Conservation (phyloP, 2,888 invertebrate species). For the Leptopterna dolabrata region DNA sequence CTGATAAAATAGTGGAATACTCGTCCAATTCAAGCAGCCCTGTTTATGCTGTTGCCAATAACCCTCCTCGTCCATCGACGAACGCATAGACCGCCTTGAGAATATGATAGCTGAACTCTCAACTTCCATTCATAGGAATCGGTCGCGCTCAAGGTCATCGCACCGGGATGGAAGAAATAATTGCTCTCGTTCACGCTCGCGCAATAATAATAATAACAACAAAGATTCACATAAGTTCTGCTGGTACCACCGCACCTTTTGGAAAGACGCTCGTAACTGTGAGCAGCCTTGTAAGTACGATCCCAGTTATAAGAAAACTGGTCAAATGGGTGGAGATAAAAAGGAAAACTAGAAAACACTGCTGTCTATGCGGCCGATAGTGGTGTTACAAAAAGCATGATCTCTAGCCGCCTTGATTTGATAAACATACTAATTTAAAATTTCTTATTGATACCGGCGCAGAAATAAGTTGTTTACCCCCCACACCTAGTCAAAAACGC, state of each 20-base stretch:
- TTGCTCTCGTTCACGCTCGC: neutral
- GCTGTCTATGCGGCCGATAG: slow-evolving; percentile 55
- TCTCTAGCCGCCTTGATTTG: slow-evolving; percentile 40
- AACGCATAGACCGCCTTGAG: neutral
- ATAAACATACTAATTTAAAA: neutral
- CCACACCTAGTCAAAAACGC: neutral
- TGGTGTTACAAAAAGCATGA: neutral
- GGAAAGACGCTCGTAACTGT: slow-evolving; percentile 54
- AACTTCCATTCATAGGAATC: neutral
- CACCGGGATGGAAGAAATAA: neutral
- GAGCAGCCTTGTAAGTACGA: slow-evolving; percentile 46
- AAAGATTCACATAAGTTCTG: neutral
- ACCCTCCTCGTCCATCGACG: neutral
- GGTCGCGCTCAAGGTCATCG: slow-evolving; percentile 6
- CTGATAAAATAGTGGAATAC: slow-evolving; percentile 32
- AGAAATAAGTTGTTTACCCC: slow-evolving; percentile 12
- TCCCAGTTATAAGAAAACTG: neutral
- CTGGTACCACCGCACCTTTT: slow-evolving; percentile 45
- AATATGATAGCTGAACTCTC: neutral
- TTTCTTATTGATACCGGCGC: slow-evolving; percentile 46
- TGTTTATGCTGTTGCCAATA: slow-evolving; percentile 1
- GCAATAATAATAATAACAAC: neutral
- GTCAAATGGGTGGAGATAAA: neutral
- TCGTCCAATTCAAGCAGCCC: neutral
- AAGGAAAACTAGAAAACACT: slow-evolving; percentile 43